Base-by-base conservation (phyloP, 2,888 invertebrate genomes). In the Eupithecia pulchellata region DNA sequence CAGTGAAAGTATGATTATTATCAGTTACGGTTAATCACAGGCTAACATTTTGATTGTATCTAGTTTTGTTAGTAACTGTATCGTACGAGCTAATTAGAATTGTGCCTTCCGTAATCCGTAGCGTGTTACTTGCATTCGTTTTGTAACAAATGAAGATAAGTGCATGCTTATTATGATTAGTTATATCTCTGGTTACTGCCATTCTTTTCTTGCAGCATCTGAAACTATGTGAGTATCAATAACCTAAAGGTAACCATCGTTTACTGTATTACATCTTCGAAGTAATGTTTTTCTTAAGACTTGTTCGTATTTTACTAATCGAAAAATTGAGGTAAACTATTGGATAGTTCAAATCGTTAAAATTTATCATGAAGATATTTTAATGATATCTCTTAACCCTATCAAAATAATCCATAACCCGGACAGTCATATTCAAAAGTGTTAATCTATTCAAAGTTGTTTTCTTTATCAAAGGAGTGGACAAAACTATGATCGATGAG, bases 401-500 rank as follows among this genome's bases (percentile, higher is more conserved):
- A 52, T 52, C 52, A 75, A 69, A 78, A 71, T 75, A 74, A 79
- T 79, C 77, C 76, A 72, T 73, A 69, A 69, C 75, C 76, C 64
- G 58, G 32, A 64, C 62, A 66, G 60, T 66, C 62, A 68, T 58
- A 73, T 66, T 75, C 66, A 73, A 68, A 71, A 60, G 58, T 63
- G 70, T 74, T 72, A 74, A 70, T 69, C 66, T 69, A 70, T 63
- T 65, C 66, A 69, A 66, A 82, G 83, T 81, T 90, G 87, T 90
- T 85, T 80, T 73, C 78, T 82, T 91, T 91, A 92, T 92, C 91
- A 88, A 84, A 81, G 75, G 82, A 89, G 81, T 86, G 83, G 82
- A 92, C 87, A 87, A 91, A 91, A 92, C 91, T 87, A 91, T 93
- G 93, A 93, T 92, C 83, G 93, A 93, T 93, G 91, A 76, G 77